Percentiles rank a stretch among this genome's conserved stretches.
Conservation (phyloP, 1,140 invertebrate genomes). For the Drosophila novamexicana region DNA sequence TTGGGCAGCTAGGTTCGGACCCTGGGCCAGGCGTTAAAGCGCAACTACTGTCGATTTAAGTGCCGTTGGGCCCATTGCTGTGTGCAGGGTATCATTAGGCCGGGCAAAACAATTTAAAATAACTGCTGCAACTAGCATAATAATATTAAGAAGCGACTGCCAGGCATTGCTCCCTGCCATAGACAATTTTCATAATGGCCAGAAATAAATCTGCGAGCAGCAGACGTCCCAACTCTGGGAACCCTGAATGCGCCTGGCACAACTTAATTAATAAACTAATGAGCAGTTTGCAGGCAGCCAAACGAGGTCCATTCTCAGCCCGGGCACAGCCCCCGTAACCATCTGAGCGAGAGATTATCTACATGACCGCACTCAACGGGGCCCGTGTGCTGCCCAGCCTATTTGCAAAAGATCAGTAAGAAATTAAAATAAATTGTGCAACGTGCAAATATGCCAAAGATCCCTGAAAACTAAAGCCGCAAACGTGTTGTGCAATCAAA, state of each 20-base stretch:
- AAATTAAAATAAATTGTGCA: slow-evolving; percentile 79
- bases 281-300: slow-evolving; percentile 70
- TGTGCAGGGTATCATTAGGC: slow-evolving; percentile 78
- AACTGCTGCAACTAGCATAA: slow-evolving; percentile 81
- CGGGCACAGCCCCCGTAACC: slow-evolving; percentile 1
- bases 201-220: slow-evolving; percentile 74
- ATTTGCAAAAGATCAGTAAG: slow-evolving; percentile 66
- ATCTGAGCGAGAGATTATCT: slow-evolving; percentile 64
- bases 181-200: slow-evolving; percentile 81
- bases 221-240: slow-evolving; percentile 47
- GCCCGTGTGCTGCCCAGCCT: slow-evolving; percentile 34
- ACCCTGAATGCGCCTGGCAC: slow-evolving; percentile 46
- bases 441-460: slow-evolving; percentile 71
- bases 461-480: slow-evolving; percentile 55
- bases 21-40: slow-evolving; percentile 68
- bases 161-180: slow-evolving; percentile 38
- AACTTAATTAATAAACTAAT: slow-evolving; percentile 84
- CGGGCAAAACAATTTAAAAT: slow-evolving; percentile 80
- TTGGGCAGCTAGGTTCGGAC: neutral
- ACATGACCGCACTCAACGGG: slow-evolving; percentile 22
- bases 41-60: slow-evolving; percentile 79
- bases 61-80: slow-evolving; percentile 62
- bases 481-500: slow-evolving; percentile 52
- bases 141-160: slow-evolving; percentile 67
- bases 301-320: slow-evolving; percentile 30